Percentiles rank a stretch among this genome's conserved stretches.
phyloP scores from a whole-genome alignment of 2,113 vertebrate genomes.

The Daubentonia madagascariensis region DNA sequence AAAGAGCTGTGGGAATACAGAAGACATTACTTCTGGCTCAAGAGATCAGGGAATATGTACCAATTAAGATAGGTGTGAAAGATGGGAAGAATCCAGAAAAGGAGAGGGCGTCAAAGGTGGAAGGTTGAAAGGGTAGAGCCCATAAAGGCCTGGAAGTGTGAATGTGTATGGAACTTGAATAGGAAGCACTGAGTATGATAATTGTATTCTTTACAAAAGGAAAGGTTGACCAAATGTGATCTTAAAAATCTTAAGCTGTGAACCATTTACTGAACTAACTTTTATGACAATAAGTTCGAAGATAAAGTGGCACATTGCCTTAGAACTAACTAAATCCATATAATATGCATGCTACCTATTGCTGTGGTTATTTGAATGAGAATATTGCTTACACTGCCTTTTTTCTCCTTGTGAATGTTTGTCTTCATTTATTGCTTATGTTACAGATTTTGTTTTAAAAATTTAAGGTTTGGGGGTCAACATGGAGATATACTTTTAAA shows the following conservation, averaged over 20 bases:
- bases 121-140: not conserved
- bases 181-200: not conserved
- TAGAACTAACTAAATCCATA: not conserved
- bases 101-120: not conserved
- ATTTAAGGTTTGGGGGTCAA: conserved; percentile 11
- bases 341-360: not conserved
- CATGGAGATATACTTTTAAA: not conserved
- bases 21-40: not conserved
- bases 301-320: not conserved
- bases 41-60: not conserved
- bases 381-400: not conserved
- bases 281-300: not conserved
- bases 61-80: not conserved
- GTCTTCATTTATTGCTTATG: not conserved
- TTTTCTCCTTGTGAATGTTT: not conserved
- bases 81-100: not conserved
- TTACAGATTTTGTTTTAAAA: not conserved
- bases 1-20: not conserved
- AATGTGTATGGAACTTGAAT: not conserved
- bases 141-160: not conserved
- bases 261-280: not conserved
- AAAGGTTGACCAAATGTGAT: not conserved
- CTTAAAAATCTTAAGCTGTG: not conserved
- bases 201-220: conserved; percentile 26
- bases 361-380: not conserved